These are phyloP conservation scores for Limanda limanda DNA, from an alignment of 2,113 vertebrate species.

Conservation along the genomic window DNA sequence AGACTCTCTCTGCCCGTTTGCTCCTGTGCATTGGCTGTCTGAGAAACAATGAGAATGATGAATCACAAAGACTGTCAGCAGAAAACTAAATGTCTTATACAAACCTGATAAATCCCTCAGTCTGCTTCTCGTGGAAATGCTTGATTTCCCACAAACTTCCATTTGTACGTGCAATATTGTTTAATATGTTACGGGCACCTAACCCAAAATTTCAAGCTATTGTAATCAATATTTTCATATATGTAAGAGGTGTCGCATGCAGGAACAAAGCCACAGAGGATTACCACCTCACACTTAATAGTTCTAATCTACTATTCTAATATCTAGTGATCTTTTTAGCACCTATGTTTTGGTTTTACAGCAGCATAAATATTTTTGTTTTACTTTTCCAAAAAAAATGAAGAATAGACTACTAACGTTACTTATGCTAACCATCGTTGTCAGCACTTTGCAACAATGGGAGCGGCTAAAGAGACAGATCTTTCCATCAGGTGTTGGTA, in stretches of 20 bases:
- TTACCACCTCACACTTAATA: background rate
- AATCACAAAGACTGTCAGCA: constrained; percentile 37
- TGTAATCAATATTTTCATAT: background rate
- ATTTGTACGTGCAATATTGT: background rate
- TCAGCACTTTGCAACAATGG: no score
- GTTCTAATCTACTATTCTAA: no score
- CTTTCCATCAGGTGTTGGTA: no score
- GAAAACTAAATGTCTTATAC: constrained; percentile 38
- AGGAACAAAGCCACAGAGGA: background rate
- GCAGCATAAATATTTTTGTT: no score
- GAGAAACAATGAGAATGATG: constrained; percentile 47
- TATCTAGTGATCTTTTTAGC: no score
- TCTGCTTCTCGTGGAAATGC: constrained; percentile 20
- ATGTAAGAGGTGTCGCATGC: background rate
- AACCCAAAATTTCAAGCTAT: background rate
- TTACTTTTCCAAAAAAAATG: no score
- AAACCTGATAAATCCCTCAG: constrained; percentile 25
- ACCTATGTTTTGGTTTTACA: no score
- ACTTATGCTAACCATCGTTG: no score
- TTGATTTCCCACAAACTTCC: constrained; percentile 11
- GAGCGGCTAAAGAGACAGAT: no score
- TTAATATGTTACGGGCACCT: background rate
- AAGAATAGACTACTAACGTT: no score
- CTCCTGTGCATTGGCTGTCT: constrained; percentile 54
- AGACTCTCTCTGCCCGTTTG: constrained; percentile 44